Evolutionary conservation across 2,797 vertebrate genomes (phyloP).

Genomic region (Mastacembelus armatus): DNA sequence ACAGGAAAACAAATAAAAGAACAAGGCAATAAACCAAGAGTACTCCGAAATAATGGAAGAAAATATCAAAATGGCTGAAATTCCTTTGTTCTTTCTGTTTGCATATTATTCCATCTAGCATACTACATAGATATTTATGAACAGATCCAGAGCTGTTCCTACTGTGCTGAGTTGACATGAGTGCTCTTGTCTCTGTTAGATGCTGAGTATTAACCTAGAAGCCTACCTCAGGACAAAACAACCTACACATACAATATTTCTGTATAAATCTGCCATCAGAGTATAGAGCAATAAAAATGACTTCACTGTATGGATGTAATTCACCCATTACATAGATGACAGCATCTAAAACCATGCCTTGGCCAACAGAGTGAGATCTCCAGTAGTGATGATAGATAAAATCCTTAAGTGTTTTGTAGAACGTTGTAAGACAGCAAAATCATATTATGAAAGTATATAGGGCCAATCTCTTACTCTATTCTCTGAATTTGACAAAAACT

Average conservation of each 20-base stretch:
- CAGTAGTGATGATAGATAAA: conserved; percentile 71
- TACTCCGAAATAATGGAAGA: conserved; percentile 64
- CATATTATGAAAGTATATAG: conserved; percentile 53
- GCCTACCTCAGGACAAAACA: conserved; percentile 66
- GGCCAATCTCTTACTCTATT: conserved; percentile 62
- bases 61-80: conserved; percentile 78
- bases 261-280: conserved; percentile 61
- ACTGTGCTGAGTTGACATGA: conserved; percentile 63
- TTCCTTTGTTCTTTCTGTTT: conserved; percentile 81
- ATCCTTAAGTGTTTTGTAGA: conserved; percentile 56
- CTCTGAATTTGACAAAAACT: conserved; percentile 57
- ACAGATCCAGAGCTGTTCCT: conserved; percentile 61
- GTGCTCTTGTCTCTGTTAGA: conserved; percentile 47
- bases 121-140: conserved; percentile 55
- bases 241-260: conserved; percentile 53
- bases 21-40: conserved; percentile 43
- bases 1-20: conserved; percentile 23
- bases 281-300: conserved; percentile 64
- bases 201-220: conserved; percentile 53
- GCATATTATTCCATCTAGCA: conserved; percentile 79
- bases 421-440: conserved; percentile 55
- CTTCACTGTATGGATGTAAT: conserved; percentile 61
- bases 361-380: conserved; percentile 61
- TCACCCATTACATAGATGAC: conserved; percentile 62
- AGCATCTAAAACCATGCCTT: conserved; percentile 54